Conservation (phyloP, 2,113 vertebrate species). For the Pagrus major region DNA sequence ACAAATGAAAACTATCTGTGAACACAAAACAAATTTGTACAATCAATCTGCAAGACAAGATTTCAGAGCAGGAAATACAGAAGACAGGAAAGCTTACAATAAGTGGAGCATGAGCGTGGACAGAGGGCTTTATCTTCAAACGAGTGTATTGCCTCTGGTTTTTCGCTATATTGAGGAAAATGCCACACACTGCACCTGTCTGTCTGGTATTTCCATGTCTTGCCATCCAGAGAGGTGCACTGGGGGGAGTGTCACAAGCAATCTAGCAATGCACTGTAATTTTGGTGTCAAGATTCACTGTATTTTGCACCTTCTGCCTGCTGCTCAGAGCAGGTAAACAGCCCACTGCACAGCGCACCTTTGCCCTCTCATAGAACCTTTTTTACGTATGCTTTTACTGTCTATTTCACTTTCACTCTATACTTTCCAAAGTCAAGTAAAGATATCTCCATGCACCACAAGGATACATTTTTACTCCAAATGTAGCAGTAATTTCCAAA, state of each 20-base stretch:
- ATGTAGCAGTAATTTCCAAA: not conserved
- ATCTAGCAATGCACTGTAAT: constrained; percentile 32
- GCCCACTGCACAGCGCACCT: not conserved
- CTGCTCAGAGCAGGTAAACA: constrained; percentile 3
- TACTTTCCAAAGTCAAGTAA: not conserved
- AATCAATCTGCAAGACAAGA: not conserved
- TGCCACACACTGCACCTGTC: constrained; percentile 3
- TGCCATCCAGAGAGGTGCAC: not conserved
- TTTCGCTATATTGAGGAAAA: constrained; percentile 22
- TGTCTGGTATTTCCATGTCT: constrained; percentile 20
- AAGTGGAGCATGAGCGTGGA: not conserved
- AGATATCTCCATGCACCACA: not conserved
- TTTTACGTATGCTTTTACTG: not conserved
- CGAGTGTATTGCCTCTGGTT: not conserved
- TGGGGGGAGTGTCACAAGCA: constrained; percentile 3
- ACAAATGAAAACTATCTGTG: not conserved
- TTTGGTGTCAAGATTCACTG: constrained; percentile 42
- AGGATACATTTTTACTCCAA: not conserved
- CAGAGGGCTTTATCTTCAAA: not conserved
- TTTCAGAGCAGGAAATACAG: not conserved
- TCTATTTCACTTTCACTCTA: not conserved
- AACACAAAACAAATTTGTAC: not conserved
- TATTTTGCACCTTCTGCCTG: constrained; percentile 19
- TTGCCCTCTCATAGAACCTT: not conserved
- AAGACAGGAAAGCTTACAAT: not conserved